Conservation (phyloP, 2,113 vertebrate genomes). For the Chionodraco myersi region DNA sequence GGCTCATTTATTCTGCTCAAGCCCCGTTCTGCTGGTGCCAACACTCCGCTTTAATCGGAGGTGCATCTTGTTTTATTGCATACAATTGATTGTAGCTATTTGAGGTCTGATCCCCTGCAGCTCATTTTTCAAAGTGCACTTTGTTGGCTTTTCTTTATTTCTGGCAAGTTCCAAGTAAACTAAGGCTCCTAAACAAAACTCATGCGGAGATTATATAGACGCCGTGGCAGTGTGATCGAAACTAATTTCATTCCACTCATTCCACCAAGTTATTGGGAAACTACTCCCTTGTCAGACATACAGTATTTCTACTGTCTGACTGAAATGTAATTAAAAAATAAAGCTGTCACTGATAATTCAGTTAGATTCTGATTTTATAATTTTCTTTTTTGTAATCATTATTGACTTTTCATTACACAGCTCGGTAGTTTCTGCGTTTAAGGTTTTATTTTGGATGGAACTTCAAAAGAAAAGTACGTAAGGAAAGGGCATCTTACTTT, state of each 20-base stretch:
- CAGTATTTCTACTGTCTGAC: not conserved
- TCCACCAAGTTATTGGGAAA: not conserved
- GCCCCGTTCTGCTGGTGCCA: not conserved
- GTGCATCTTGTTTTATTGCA: conserved; percentile 39
- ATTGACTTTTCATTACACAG: not conserved
- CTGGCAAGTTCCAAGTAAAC: not conserved
- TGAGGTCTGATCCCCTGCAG: conserved; percentile 27
- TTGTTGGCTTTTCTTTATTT: not conserved
- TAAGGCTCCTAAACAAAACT: conserved; percentile 5
- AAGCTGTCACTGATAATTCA: no score
- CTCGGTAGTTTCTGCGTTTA: not conserved
- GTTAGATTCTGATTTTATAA: no score
- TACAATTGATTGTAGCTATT: conserved; percentile 43
- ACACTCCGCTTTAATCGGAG: conserved; percentile 45
- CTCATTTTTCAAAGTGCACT: conserved; percentile 9
- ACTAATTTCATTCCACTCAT: conserved; percentile 4
- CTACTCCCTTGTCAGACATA: not conserved
- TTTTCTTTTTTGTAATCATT: not conserved
- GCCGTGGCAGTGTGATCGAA: conserved; percentile 1
- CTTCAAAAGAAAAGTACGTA: no score
- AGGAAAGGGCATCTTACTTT: no score
- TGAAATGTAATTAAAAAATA: not conserved
- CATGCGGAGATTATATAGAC: not conserved
- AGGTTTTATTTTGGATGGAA: not conserved
- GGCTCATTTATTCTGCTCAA: conserved; percentile 38